Conservation (phyloP, 2,113 vertebrate species). For the Lophotis ruficrista region DNA sequence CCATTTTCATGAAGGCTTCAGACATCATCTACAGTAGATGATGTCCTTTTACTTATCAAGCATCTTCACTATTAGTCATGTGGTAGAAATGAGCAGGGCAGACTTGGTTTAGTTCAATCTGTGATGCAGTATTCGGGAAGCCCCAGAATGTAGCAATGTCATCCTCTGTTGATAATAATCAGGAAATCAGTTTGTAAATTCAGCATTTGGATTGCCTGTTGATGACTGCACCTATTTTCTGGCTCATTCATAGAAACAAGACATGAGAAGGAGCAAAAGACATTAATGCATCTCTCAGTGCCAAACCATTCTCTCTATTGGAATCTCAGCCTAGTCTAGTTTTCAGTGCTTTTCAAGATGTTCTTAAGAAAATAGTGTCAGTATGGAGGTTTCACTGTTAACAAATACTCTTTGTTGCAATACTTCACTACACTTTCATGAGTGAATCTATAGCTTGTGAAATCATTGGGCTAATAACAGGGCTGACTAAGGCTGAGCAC, state of each 20-base stretch:
- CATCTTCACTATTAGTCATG: neutral
- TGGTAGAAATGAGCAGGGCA: neutral
- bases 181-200: neutral
- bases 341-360: neutral
- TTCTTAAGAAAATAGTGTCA: neutral
- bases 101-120: neutral
- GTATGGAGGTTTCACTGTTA: neutral
- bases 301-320: neutral
- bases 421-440: neutral
- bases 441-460: neutral
- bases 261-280: neutral
- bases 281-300: neutral
- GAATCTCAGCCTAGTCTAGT: neutral
- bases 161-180: neutral
- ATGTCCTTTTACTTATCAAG: neutral
- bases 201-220: neutral
- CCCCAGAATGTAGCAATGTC: neutral
- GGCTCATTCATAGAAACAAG: neutral
- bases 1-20: neutral
- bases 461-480: neutral
- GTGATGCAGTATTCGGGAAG: neutral
- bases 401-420: neutral
- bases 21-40: neutral
- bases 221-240: neutral
- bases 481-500: neutral